These are phyloP conservation scores for Camelus dromedarius DNA, from an alignment of 2,113 vertebrate species.

Conservation along the genomic window DNA sequence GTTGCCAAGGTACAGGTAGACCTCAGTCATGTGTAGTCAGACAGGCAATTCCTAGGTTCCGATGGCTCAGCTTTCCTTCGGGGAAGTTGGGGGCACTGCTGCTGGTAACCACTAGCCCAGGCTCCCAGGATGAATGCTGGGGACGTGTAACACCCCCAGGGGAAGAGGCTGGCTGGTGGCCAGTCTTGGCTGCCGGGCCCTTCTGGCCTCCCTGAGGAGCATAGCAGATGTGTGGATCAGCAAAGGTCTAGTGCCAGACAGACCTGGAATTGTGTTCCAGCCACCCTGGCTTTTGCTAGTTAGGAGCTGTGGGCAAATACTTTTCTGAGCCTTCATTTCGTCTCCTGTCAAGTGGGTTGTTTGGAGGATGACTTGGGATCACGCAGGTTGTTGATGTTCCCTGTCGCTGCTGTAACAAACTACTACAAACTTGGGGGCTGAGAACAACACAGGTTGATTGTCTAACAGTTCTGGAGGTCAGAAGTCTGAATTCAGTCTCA, in stretches of 20 bases:
- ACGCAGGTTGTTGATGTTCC: not conserved
- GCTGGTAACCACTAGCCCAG: not conserved
- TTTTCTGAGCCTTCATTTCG: not conserved
- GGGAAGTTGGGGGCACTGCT: not conserved
- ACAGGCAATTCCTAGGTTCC: not conserved
- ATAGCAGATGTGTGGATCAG: rapidly evolving
- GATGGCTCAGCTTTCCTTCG: not conserved
- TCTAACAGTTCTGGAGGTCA: not conserved
- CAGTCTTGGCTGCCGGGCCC: not conserved
- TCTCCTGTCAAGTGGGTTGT: not conserved
- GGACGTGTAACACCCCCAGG: rapidly evolving
- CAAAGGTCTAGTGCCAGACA: not conserved
- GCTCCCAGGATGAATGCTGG: not conserved
- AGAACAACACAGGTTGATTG: not conserved
- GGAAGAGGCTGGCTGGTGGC: not conserved
- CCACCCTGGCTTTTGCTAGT: not conserved
- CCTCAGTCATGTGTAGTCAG: not conserved
- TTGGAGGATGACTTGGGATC: not conserved
- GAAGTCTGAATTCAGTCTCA: not conserved
- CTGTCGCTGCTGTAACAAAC: not conserved
- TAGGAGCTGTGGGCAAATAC: not conserved
- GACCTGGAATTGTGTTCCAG: not conserved
- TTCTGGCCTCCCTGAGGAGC: not conserved
- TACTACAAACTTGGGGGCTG: not conserved
- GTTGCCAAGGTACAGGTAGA: not conserved